Conservation (phyloP, 2,113 vertebrate species). For the Mesitornis unicolor region DNA sequence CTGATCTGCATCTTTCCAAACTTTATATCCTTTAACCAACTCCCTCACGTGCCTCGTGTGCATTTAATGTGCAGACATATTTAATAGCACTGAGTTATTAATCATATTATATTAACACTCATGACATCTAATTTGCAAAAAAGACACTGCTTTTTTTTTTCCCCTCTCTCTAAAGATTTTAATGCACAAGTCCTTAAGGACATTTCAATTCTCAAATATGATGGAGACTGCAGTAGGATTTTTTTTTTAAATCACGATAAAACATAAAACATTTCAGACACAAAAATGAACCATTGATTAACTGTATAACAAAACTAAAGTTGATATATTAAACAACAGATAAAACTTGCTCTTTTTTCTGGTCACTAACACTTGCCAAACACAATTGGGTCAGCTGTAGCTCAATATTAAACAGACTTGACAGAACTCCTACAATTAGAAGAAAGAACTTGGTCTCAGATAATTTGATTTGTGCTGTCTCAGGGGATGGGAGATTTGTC, state of each 20-base stretch:
- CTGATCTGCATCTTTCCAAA: background rate
- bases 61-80: background rate
- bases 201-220: background rate
- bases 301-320: background rate
- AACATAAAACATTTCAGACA: background rate
- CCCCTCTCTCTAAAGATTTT: background rate
- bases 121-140: background rate
- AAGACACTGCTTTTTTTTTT: background rate
- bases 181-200: background rate
- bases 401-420: constrained; percentile 11
- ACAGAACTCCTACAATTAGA: constrained; percentile 27
- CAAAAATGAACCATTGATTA: background rate
- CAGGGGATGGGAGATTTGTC: background rate
- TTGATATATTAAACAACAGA: background rate
- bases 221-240: background rate
- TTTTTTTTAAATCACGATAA: background rate
- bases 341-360: background rate
- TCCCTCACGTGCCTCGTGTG: background rate
- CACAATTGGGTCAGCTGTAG: constrained; percentile 6
- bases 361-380: background rate
- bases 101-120: background rate
- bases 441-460: background rate
- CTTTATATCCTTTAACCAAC: background rate
- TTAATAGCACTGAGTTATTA: background rate
- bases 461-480: constrained; percentile 49